A percentile compares a stretch with the other conserved stretches of the same genome.
Evolutionary conservation across 2,113 vertebrate species (phyloP).

Genomic region (Eidolon helvum): DNA sequence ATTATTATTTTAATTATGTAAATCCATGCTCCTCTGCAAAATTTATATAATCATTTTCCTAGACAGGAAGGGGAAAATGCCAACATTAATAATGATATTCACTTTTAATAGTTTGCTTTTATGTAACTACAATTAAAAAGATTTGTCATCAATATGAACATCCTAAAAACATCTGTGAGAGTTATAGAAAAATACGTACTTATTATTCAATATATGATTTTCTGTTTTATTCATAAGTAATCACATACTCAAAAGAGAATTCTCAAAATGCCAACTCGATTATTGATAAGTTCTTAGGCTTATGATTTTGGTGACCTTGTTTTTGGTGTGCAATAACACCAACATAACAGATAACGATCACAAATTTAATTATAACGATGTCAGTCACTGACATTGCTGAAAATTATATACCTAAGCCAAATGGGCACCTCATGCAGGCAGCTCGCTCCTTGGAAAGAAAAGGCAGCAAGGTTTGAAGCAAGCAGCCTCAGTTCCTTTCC

Average conservation of each 20-base stretch:
- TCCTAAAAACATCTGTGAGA: neutral
- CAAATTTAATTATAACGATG: no score
- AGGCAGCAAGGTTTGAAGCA: neutral
- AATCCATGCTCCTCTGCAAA: neutral
- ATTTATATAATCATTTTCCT: neutral
- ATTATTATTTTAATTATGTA: constrained; percentile 24
- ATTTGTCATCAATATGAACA: neutral
- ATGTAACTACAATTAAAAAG: neutral
- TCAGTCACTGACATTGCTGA: no score
- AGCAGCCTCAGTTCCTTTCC: accelerated
- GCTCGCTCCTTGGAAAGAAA: neutral
- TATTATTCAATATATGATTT: neutral
- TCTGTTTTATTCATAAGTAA: neutral
- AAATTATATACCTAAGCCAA: no score
- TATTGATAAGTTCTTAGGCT: neutral
- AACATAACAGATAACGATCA: neutral
- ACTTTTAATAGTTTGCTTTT: neutral
- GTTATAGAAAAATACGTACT: neutral
- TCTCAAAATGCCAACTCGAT: neutral
- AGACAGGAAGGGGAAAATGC: neutral
- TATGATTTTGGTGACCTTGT: neutral
- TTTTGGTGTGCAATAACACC: neutral
- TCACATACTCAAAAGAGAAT: neutral
- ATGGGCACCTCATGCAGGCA: accelerated
- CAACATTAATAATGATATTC: neutral